Base-by-base conservation (phyloP, 64 coral and sea anemone species). In the Trachythela sp. region DNA sequence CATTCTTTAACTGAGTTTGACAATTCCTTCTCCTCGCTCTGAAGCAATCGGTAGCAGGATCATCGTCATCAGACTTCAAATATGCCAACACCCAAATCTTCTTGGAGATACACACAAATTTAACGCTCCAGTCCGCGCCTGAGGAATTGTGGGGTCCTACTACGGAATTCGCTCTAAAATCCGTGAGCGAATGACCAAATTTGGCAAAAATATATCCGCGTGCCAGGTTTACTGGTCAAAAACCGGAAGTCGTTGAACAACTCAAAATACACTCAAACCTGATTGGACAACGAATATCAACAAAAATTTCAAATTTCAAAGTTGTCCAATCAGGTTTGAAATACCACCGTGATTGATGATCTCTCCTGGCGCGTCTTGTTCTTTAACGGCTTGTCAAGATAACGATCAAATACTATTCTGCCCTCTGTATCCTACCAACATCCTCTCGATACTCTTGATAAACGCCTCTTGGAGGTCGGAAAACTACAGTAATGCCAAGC, bases 91-190 rank as follows among this genome's bases (percentile, higher is more conserved):
- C 18, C 54, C 54, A 58, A 22, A 13, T 58, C 24, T 58, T 58
- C 54, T 58, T 58, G 54, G 40, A 52, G 7, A 86, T 40, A 45
- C n/a, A 22, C 5, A 52, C 48, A 87, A 87, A 87, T 48, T 87
- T 87, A 31, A 48, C 85, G 35, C 85, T n/a, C 85, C 85, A 87
- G 85, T 67, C 50, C 30, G 85, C 85, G 24, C 50, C 54, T 8
- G 54, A 50, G 50, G 56, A 58, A 30, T 64, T 51, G 85, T 87
- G 85, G 49, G 56, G 60, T 50, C 48, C 85, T 33, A 56, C n/a
- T n/a, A n/a, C n/a, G n/a, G n/a, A n/a, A n/a, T n/a, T n/a, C n/a
- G n/a, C n/a, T n/a, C n/a, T n/a, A n/a, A n/a, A 87, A 59, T 48
- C n/a, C 54, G 52, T 34, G 27, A 13, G 13, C 49, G 24, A 14